A percentile compares a stretch with the other conserved stretches of the same genome.
Conservation (phyloP, 2,113 vertebrate genomes). For the Mormyrus iriodes region DNA sequence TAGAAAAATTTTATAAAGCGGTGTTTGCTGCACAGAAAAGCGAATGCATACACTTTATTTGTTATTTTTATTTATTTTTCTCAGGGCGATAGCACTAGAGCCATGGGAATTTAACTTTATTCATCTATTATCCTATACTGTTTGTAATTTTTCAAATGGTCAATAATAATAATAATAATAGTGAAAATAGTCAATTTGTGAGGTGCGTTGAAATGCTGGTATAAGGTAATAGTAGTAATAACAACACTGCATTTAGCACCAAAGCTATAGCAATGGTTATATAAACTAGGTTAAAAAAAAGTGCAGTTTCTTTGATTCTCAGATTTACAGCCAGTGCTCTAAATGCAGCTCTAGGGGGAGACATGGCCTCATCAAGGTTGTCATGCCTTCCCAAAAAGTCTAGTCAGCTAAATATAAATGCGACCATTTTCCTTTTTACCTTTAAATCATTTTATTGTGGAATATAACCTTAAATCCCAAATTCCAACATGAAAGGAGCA, state of each 20-base stretch:
- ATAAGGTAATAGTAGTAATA: neutral
- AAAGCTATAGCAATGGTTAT: neutral
- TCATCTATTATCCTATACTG: neutral
- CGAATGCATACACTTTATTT: neutral
- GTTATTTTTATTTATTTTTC: neutral
- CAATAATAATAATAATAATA: neutral
- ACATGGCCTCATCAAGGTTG: neutral
- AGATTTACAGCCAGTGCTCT: neutral
- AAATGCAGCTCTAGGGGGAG: neutral
- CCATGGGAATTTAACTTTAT: neutral
- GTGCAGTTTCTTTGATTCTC: neutral
- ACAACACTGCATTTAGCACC: neutral
- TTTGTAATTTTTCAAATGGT: neutral
- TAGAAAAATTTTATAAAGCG: neutral
- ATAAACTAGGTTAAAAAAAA: neutral
- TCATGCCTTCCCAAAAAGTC: neutral
- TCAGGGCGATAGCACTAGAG: neutral
- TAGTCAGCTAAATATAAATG: constrained; percentile 1
- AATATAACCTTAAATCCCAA: neutral
- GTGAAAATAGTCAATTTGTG: neutral
- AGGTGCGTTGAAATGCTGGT: neutral
- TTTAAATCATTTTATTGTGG: neutral
- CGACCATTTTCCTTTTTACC: neutral
- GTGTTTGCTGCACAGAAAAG: neutral
- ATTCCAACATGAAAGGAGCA: neutral